Base-by-base conservation (phyloP, 2,797 vertebrate species). In the Tenualosa ilisha region DNA sequence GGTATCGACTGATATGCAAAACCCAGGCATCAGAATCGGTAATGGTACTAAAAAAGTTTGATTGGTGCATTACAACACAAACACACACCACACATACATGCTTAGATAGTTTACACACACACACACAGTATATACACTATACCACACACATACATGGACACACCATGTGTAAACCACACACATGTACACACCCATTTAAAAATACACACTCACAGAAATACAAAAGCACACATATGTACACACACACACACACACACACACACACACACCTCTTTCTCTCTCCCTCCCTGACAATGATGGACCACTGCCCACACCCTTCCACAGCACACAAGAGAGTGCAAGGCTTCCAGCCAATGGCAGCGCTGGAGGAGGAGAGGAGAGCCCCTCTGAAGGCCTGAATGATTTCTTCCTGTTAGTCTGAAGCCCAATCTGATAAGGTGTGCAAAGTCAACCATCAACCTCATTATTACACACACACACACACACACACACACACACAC, bases 401-500 rank as follows among this genome's bases (percentile, higher is more conserved):
- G 65, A 72, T 72, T 72, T 72, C 65, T 72, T 72, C 65, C 65
- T 72, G 65, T 72, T 72, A 72, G 37, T 31, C 65, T 72, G 26
- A 72, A 72, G 65, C 24, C n/a, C 4, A 24, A 26, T 65, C 61
- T 24, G 61, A 31, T 65, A 56, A 43, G 82, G 22, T 46, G n/a
- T 12, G 11, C 40, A 31, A 31, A 31, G 31, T 31, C 31, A 13
- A 13, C 43, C 59, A 65, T 40, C 40, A 85, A 22, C 37, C 79
- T 20, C n/a, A 81, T n/a, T 11, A 24, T 11, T 20, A 59, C 51
- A 31, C n/a, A 37, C 53, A 82, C 51, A 56, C 81, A 54, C 81
- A 82, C 82, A 37, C 82, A 82, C 82, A 82, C 81, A 82, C 81
- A 82, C 63, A 68, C 63, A 65, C 61, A 65, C 61, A 65, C n/a